These are phyloP conservation scores for Rhyacophila brunnea DNA, from an alignment of 1,140 invertebrate genomes.

Conservation along the genomic window DNA sequence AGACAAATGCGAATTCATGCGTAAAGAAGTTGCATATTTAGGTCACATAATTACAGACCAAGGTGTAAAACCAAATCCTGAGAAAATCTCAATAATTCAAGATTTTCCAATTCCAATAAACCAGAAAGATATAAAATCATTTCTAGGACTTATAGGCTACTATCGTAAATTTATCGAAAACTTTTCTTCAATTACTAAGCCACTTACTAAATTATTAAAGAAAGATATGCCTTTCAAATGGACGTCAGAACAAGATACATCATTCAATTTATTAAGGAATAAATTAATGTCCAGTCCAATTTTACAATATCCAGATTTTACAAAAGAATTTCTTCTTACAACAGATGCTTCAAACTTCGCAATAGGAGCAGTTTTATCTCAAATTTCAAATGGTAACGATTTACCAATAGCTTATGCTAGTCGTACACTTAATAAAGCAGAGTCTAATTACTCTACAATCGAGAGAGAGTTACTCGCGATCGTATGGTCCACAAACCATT, in stretches of 20 bases:
- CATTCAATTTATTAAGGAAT: not conserved
- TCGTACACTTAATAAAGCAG: no score
- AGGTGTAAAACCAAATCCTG: slow-evolving; percentile 23
- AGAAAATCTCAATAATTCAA: slow-evolving; percentile 35
- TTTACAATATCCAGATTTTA: not conserved
- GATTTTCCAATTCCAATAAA: slow-evolving; percentile 1
- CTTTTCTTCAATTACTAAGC: slow-evolving; percentile 26
- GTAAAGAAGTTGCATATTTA: slow-evolving; percentile 47
- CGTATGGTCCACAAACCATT: no score
- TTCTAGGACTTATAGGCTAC: slow-evolving; percentile 37
- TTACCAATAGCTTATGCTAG: no score
- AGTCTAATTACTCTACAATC: no score
- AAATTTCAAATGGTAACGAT: no score
- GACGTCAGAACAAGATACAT: not conserved
- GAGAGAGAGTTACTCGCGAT: no score
- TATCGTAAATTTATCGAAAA: slow-evolving; percentile 40
- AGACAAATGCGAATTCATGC: no score
- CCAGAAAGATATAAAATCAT: slow-evolving; percentile 28
- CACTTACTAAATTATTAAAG: not conserved
- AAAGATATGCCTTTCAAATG: slow-evolving; percentile 2
- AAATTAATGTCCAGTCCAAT: not conserved
- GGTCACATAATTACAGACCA: no score
- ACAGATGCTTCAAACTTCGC: not conserved
- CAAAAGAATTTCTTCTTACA: not conserved
- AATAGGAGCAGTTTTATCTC: no score